phyloP scores from a whole-genome alignment of 2,888 invertebrate species.

The Alitta virens region DNA sequence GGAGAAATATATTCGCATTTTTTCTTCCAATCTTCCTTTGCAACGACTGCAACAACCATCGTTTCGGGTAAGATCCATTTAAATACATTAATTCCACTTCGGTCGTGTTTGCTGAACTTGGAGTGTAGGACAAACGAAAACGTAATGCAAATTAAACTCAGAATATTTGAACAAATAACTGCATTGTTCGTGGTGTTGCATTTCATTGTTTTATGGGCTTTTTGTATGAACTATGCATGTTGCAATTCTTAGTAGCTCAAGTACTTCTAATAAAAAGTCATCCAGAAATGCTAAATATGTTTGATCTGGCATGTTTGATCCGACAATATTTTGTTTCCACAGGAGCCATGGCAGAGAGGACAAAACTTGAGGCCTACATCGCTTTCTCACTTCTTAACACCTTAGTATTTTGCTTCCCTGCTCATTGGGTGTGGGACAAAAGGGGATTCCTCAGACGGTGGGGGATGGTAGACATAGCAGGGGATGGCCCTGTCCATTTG shows the following conservation, averaged over 20 bases:
- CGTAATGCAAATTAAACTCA: no score
- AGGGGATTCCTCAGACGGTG: slow-evolving; percentile 46
- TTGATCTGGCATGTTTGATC: no score
- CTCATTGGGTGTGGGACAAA: slow-evolving; percentile 56
- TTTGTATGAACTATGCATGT: no score
- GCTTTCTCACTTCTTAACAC: slow-evolving; percentile 50
- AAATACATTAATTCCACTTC: no score
- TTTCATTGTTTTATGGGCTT: no score
- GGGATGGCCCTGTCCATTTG: slow-evolving; percentile 55
- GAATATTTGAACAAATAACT: no score
- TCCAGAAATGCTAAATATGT: no score
- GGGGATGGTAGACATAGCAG: slow-evolving; percentile 48
- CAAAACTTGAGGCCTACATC: slow-evolving; percentile 47
- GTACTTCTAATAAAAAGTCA: no score
- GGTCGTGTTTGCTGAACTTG: no score
- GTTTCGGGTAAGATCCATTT: slow-evolving; percentile 42
- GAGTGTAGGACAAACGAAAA: no score
- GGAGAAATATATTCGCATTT: slow-evolving; percentile 85
- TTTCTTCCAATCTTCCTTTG: slow-evolving; percentile 69
- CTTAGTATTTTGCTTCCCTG: slow-evolving; percentile 52
- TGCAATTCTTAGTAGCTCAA: no score
- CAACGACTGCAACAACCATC: slow-evolving; percentile 48
- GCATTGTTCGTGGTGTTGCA: no score
- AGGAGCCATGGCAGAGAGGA: slow-evolving; percentile 54
- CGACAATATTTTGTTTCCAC: slow-evolving; percentile 1